Evolutionary conservation across 2,113 vertebrate genomes (phyloP).

Genomic region (Harpagus bidentatus): DNA sequence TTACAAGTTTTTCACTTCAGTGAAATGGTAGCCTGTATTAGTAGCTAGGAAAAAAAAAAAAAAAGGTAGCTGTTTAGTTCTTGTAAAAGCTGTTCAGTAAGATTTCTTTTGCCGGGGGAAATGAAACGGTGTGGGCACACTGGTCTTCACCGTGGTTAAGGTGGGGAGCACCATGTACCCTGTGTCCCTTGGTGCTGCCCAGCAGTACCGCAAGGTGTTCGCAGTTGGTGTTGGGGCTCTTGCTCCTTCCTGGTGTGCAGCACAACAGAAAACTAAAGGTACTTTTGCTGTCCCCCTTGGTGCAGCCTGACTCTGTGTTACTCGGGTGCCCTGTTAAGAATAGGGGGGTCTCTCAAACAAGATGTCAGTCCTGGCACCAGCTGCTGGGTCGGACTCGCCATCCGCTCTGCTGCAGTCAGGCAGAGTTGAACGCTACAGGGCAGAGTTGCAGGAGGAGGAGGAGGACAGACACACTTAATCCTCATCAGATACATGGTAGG

Average conservation of each 20-base stretch:
- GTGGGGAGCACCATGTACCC: fast-evolving
- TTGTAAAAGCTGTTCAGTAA: not conserved
- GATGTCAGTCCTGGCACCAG: fast-evolving
- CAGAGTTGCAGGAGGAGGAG: not conserved
- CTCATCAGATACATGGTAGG: fast-evolving
- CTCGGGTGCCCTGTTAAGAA: fast-evolving
- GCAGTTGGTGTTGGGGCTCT: not conserved
- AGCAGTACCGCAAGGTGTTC: not conserved
- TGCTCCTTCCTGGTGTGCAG: not conserved
- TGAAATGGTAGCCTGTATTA: not conserved
- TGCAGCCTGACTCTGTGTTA: not conserved
- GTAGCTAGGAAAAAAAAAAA: no score
- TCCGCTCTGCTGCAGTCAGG: not conserved
- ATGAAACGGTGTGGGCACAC: fast-evolving
- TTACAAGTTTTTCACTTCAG: not conserved
- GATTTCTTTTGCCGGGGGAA: not conserved
- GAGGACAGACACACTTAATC: not conserved
- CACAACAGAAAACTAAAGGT: not conserved
- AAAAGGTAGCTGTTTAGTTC: not conserved
- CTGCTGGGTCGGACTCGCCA: fast-evolving
- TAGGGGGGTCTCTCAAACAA: not conserved
- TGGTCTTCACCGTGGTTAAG: fast-evolving
- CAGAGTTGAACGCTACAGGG: not conserved
- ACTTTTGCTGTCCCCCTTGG: not conserved
- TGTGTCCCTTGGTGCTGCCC: not conserved